phyloP scores from a whole-genome alignment of 2,797 vertebrate genomes.

The Gambelia wislizenii region DNA sequence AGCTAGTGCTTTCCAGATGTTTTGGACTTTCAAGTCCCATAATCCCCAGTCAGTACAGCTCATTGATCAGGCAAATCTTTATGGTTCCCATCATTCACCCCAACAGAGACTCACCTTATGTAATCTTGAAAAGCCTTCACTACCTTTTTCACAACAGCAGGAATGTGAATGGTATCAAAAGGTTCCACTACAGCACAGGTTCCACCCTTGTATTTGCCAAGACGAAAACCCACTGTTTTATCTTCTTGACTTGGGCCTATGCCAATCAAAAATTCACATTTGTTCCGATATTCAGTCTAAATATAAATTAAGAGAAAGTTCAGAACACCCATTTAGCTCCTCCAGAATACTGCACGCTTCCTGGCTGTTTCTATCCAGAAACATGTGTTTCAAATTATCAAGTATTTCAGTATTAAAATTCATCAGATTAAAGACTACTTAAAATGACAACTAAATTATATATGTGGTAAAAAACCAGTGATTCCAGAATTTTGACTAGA shows the following conservation, averaged over 20 bases:
- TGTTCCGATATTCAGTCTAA: slow-evolving; percentile 96
- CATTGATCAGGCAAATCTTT: slow-evolving; percentile 42
- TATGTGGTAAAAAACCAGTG: neutral
- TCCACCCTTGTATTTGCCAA: slow-evolving; percentile 96
- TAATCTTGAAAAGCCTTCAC: slow-evolving; percentile 92
- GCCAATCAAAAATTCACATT: slow-evolving; percentile 97
- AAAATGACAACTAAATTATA: neutral
- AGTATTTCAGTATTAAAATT: neutral
- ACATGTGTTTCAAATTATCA: neutral
- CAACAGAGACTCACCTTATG: slow-evolving; percentile 86
- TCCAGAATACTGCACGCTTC: neutral
- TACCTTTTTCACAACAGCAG: slow-evolving; percentile 87
- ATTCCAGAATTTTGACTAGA: neutral
- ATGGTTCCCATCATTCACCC: slow-evolving; percentile 5
- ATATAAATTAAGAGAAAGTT: slow-evolving; percentile 57
- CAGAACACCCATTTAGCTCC: slow-evolving; percentile 19
- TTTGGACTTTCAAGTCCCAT: neutral
- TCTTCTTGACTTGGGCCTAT: slow-evolving; percentile 90
- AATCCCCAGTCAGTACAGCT: neutral
- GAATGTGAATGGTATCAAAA: slow-evolving; percentile 91
- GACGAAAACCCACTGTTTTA: slow-evolving; percentile 95
- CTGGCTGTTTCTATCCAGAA: slow-evolving; percentile 38
- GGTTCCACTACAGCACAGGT: slow-evolving; percentile 94
- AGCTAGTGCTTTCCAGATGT: neutral
- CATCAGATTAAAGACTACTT: neutral